phyloP scores from a whole-genome alignment of 1,140 invertebrate genomes.

The Zeugodacus cucurbitae region DNA sequence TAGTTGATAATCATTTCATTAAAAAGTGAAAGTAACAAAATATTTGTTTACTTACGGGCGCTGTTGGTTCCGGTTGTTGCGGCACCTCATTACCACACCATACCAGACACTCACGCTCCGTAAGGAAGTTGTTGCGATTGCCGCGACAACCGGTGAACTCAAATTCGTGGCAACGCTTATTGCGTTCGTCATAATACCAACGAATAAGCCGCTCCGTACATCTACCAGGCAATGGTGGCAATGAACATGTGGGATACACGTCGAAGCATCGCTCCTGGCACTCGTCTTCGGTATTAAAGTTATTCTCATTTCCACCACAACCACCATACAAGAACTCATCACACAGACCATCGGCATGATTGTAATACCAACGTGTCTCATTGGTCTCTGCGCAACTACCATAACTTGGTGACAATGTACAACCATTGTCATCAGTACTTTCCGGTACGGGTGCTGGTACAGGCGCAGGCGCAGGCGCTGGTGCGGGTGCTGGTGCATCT shows the following conservation, averaged over 20 bases:
- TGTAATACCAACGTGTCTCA: constrained; percentile 80
- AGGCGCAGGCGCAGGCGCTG: constrained; percentile 26
- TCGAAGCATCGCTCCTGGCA: constrained; percentile 82
- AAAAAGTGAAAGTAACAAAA: no score
- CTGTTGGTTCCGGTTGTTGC: constrained; percentile 39
- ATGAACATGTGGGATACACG: constrained; percentile 76
- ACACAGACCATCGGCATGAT: constrained; percentile 80
- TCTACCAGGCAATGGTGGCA: constrained; percentile 76
- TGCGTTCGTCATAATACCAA: constrained; percentile 79
- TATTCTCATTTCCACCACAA: constrained; percentile 88
- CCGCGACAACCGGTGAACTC: constrained; percentile 78
- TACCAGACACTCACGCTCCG: constrained; percentile 84
- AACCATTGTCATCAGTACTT: constrained; percentile 64
- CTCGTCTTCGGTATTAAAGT: constrained; percentile 80
- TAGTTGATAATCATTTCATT: no score
- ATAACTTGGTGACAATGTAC: constrained; percentile 74
- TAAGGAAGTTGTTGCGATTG: constrained; percentile 85
- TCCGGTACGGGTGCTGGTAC: constrained; percentile 30
- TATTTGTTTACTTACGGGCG: constrained; percentile 47
- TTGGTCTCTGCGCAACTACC: constrained; percentile 75
- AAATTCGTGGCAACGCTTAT: constrained; percentile 75
- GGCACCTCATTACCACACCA: constrained; percentile 71
- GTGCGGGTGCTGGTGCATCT: constrained; percentile 43
- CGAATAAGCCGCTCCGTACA: constrained; percentile 71
- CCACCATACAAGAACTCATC: constrained; percentile 85